phyloP scores from a whole-genome alignment of 2,797 vertebrate genomes.

The Spheniscus humboldti region DNA sequence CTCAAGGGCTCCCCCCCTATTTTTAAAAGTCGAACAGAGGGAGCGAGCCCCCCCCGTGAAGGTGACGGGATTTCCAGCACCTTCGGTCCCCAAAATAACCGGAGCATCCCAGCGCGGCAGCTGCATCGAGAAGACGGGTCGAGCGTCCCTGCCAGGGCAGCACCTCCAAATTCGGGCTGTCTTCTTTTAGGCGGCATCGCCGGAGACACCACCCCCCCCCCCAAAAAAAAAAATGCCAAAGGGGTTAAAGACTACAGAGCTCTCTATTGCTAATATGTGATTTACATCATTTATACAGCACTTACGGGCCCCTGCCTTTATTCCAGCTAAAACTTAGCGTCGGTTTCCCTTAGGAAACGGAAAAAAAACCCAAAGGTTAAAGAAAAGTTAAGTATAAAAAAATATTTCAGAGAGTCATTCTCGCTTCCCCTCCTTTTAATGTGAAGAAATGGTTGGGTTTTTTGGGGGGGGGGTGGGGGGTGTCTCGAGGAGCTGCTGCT shows the following conservation, averaged over 20 bases:
- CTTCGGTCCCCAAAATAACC: neutral
- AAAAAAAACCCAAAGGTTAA: neutral
- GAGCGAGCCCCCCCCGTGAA: rapidly evolving
- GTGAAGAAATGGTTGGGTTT: neutral
- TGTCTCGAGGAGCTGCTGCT: neutral
- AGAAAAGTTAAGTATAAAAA: slow-evolving; percentile 58
- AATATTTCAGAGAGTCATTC: slow-evolving; percentile 33
- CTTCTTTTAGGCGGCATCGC: neutral
- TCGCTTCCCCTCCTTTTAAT: neutral
- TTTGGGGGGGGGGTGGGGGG: too few species aligned
- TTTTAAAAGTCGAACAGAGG: neutral
- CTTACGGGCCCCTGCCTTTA: neutral
- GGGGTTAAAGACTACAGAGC: neutral
- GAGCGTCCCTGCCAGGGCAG: neutral
- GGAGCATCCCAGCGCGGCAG: neutral
- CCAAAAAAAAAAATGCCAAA: neutral
- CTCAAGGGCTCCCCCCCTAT: neutral
- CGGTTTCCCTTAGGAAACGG: slow-evolving; percentile 7
- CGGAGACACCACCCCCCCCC: rapidly evolving
- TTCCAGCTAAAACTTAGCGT: slow-evolving; percentile 15
- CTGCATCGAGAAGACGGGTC: neutral
- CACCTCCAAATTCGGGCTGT: neutral
- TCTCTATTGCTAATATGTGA: neutral
- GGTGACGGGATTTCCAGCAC: neutral
- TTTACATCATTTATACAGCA: neutral